Conservation (phyloP, 2,888 invertebrate genomes). For the Leptothorax acervorum region DNA sequence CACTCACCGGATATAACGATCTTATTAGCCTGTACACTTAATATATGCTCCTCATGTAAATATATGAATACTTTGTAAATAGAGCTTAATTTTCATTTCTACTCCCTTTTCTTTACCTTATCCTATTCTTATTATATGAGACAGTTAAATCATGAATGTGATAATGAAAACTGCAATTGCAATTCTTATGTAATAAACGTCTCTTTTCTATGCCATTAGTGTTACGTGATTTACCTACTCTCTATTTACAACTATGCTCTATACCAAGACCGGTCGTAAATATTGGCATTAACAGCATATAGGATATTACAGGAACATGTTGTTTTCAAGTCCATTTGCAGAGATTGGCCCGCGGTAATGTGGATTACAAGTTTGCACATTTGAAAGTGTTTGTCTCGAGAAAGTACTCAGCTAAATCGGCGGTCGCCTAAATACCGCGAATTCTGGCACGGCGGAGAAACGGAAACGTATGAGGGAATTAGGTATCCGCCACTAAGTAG, state of each 20-base stretch:
- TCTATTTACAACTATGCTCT: conserved; percentile 4
- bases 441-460: conserved; percentile 61
- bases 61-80: conserved; percentile 80
- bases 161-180: conserved; percentile 15
- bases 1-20: conserved; percentile 71
- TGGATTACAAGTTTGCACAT: conserved; percentile 53
- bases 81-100: conserved; percentile 66
- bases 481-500: conserved; percentile 79
- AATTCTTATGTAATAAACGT: not conserved
- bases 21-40: conserved; percentile 70
- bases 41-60: conserved; percentile 78
- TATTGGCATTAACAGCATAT: conserved; percentile 25
- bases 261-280: conserved; percentile 10
- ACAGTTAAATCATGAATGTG: not conserved
- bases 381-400: conserved; percentile 57
- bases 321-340: conserved; percentile 51
- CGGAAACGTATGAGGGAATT: conserved; percentile 73
- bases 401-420: conserved; percentile 55
- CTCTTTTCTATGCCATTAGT: not conserved
- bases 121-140: not conserved
- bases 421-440: conserved; percentile 33
- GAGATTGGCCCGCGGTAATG: conserved; percentile 47
- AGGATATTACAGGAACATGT: conserved; percentile 33
- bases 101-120: not conserved
- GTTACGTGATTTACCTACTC: not conserved